Conservation (phyloP, 2,888 invertebrate species). For the Leptinotarsa tumamoca region DNA sequence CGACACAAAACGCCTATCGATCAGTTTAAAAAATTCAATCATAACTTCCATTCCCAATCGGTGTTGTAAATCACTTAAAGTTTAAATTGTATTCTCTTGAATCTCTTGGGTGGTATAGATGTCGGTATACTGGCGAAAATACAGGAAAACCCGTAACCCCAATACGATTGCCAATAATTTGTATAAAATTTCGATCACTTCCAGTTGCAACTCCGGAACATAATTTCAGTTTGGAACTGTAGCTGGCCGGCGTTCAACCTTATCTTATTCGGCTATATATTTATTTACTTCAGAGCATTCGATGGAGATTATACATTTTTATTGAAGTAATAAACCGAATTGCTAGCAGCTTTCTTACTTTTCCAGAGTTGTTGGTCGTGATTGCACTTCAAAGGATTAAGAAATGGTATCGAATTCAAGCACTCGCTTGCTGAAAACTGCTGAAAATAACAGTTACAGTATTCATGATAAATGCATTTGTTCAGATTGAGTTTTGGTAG, state of each 20-base stretch:
- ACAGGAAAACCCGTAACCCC: slow-evolving; percentile 28
- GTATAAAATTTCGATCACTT: slow-evolving; percentile 34
- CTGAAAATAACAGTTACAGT: slow-evolving; percentile 3
- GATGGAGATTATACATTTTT: slow-evolving; percentile 44
- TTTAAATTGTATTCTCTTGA: slow-evolving; percentile 42
- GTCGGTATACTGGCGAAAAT: slow-evolving; percentile 34
- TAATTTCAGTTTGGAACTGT: slow-evolving; percentile 22
- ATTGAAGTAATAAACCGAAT: slow-evolving; percentile 41
- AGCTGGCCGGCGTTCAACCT: slow-evolving; percentile 21
- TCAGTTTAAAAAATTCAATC: slow-evolving; percentile 41
- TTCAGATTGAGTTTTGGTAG: too few relatives aligned
- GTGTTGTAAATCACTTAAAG: slow-evolving; percentile 41
- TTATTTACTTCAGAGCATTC: slow-evolving; percentile 37
- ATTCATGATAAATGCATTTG: neutral
- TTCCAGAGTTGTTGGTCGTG: slow-evolving; percentile 26
- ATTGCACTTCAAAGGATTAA: slow-evolving; percentile 16
- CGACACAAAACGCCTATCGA: slow-evolving; percentile 23
- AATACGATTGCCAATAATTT: slow-evolving; percentile 28
- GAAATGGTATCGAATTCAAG: neutral
- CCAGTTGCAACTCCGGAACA: slow-evolving; percentile 28
- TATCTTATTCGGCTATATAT: slow-evolving; percentile 39
- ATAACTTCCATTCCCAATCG: slow-evolving; percentile 43
- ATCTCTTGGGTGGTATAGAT: slow-evolving; percentile 39
- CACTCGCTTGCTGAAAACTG: neutral
- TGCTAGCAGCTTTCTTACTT: slow-evolving; percentile 38